phyloP scores from a whole-genome alignment of 2,888 invertebrate species.

The Ophioninae sp. region DNA sequence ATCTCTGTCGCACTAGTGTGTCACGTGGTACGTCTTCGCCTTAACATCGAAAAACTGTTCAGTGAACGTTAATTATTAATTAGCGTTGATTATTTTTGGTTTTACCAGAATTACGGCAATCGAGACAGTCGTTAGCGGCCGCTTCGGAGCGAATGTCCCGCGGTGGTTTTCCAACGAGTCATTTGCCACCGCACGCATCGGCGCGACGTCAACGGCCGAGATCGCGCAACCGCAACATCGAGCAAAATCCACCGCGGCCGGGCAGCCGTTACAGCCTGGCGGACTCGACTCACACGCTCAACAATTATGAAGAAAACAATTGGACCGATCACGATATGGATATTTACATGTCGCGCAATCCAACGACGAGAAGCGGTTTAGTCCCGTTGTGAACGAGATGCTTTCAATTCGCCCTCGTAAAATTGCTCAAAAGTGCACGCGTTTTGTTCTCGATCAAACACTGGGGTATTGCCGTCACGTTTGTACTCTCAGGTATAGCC shows the following conservation, averaged over 20 bases:
- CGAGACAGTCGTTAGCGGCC: conserved; percentile 91
- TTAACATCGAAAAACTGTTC: no score
- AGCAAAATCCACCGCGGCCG: conserved; percentile 84
- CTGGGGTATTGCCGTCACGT: no score
- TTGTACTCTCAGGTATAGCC: background rate
- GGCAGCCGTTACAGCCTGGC: conserved; percentile 90
- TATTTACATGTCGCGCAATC: conserved; percentile 96
- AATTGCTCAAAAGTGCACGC: conserved; percentile 65
- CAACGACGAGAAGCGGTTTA: conserved; percentile 91
- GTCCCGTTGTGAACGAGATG: conserved; percentile 86
- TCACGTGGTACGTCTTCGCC: no score
- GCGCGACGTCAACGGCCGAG: conserved; percentile 88
- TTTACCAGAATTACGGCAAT: conserved; percentile 89
- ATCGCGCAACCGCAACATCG: conserved; percentile 88
- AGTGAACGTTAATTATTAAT: no score
- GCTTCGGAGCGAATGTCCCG: conserved; percentile 91
- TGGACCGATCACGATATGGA: conserved; percentile 99
- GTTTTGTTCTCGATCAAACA: conserved; percentile 5
- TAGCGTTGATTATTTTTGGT: background rate
- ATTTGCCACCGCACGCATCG: conserved; percentile 82
- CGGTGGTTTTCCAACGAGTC: conserved; percentile 86
- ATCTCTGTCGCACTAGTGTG: no score
- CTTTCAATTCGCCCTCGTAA: conserved; percentile 7
- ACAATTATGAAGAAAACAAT: conserved; percentile 93
- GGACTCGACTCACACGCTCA: conserved; percentile 91